Conservation (phyloP, 1,140 invertebrate species). For the Eurosta solidaginis region DNA sequence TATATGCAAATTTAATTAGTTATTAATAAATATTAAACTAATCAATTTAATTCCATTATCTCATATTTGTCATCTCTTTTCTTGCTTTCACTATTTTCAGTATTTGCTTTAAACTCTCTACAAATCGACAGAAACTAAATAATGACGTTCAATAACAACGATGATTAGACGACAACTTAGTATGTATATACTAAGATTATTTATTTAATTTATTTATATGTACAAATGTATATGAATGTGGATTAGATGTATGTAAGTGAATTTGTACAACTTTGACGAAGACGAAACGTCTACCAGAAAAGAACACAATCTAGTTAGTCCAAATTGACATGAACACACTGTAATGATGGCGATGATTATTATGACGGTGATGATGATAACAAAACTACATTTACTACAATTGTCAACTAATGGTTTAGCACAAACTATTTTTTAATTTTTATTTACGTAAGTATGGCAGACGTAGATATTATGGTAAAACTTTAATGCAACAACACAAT, state of each 20-base stretch:
- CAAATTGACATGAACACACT: too few relatives aligned
- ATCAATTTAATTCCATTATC: background rate
- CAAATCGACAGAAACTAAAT: background rate
- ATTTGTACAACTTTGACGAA: background rate
- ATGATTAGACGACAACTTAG: background rate
- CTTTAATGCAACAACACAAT: constrained; percentile 24
- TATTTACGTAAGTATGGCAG: constrained; percentile 6
- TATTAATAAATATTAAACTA: background rate
- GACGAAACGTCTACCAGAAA: background rate
- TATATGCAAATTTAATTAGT: too few relatives aligned
- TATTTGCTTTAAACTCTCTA: background rate
- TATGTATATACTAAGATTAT: background rate
- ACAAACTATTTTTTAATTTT: background rate
- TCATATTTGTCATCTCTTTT: background rate
- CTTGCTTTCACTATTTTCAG: background rate
- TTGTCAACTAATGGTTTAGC: background rate
- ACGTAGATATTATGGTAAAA: constrained; percentile 13
- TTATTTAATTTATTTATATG: background rate
- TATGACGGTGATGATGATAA: constrained; percentile 1
- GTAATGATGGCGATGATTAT: background rate
- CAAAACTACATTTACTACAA: constrained; percentile 14
- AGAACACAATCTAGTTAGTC: too few relatives aligned
- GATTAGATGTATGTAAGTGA: background rate
- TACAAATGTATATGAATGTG: background rate
- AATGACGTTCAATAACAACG: background rate